Base-by-base conservation (phyloP, 2,888 invertebrate species). In the Alloplasta piceator region DNA sequence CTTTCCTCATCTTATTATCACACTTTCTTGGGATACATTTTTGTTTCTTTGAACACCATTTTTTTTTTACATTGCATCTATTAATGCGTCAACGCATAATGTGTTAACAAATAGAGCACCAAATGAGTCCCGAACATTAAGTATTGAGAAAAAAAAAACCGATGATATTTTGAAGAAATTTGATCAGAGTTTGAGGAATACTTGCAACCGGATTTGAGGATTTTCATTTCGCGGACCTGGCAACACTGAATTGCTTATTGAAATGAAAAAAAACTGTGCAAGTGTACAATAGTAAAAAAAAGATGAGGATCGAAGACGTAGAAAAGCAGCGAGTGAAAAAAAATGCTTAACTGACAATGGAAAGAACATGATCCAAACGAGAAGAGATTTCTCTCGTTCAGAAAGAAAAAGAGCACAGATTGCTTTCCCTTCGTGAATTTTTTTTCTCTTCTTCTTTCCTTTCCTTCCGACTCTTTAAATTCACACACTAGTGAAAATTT, bases 401-500 rank as follows among this genome's bases (percentile, higher is more conserved):
- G 36, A 38, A 63, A 14, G 58, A 71, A 41, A 72, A 46, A 41
- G 26, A 52, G 52, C 16, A 52, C 52, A 26, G 26, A 26, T 26
- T 26, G 26, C 26, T 26, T 26, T 26, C 26, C 26, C 26, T 6
- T 52, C 52, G 52, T 52, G 14, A 14, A 48, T 12, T 10, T 26
- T 48, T 46, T 38, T 4, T 74, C 5, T 56, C 12, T 16, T 43
- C 50, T 64, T 50, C 50, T 72, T 64, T 16, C 16, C 48, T 39
- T 50, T 39, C 6, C 67, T n/a, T 48, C 36, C 10, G n/a, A 43
- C 55, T 52, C 46, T 74, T 67, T 61, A 75, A 41, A 73, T 75
- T 76, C 60, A 43, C 46, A n/a, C 61, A 64, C 73, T 76, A 55
- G 56, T 68, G 68, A 55, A 64, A 82, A 85, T 84, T 81, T 71